phyloP scores from a whole-genome alignment of 2,113 vertebrate genomes.

The Gila orcuttii region DNA sequence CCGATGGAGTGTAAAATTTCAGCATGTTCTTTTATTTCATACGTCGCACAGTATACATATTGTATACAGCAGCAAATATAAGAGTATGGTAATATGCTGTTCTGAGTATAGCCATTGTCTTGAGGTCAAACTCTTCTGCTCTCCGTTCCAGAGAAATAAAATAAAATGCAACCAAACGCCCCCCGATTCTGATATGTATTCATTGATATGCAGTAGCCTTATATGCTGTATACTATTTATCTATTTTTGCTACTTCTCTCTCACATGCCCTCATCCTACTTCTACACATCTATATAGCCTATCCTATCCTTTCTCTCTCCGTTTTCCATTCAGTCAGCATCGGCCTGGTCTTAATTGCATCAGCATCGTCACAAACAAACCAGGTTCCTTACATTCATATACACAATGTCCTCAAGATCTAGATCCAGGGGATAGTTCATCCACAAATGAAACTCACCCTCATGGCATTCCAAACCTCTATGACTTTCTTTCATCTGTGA shows the following conservation, averaged over 20 bases:
- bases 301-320: not conserved
- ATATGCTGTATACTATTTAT: not conserved
- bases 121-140: not conserved
- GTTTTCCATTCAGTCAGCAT: not conserved
- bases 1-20: not conserved
- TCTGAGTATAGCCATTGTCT: not conserved
- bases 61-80: not conserved
- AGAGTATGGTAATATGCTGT: not conserved
- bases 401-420: not conserved
- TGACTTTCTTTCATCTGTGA: not conserved
- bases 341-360: not conserved
- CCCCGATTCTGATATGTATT: not conserved
- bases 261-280: not conserved
- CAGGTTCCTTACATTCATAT: not conserved
- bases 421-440: not conserved
- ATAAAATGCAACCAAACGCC: conserved; percentile 13
- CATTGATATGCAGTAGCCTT: not conserved
- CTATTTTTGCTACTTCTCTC: not conserved
- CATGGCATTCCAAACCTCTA: not conserved
- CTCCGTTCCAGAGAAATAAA: not conserved
- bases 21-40: not conserved
- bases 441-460: not conserved
- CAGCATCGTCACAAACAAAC: not conserved
- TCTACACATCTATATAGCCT: not conserved
- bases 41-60: not conserved